Percentiles rank a stretch among this genome's conserved stretches.
These are phyloP conservation scores for Aratinga solstitialis DNA, from an alignment of 2,797 vertebrate genomes.

Conservation along the genomic window DNA sequence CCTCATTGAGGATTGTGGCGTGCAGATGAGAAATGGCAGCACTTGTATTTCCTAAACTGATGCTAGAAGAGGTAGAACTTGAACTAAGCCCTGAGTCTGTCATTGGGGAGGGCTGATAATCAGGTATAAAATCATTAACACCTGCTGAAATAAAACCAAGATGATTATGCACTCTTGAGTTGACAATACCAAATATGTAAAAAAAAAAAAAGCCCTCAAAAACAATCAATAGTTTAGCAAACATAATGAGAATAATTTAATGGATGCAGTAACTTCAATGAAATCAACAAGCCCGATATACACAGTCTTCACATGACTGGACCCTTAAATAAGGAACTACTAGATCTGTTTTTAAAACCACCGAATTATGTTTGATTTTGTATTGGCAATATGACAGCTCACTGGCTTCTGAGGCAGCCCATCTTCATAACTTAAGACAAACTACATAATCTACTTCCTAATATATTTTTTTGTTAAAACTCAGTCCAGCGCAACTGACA, in stretches of 20 bases:
- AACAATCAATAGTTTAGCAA: not conserved
- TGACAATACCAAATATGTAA: not conserved
- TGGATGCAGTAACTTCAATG: not conserved
- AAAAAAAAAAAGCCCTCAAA: not conserved
- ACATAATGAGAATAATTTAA: not conserved
- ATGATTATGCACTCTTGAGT: not conserved
- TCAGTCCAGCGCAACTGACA: not conserved
- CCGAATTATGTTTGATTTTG: not conserved
- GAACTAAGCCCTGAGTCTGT: constrained; percentile 98
- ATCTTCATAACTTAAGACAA: not conserved
- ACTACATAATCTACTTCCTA: not conserved
- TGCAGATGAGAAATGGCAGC: constrained; percentile 82
- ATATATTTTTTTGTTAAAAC: not conserved
- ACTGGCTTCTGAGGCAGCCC: not conserved
- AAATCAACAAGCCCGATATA: not conserved
- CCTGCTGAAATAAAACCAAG: constrained; percentile 76
- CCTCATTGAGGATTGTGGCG: constrained; percentile 88
- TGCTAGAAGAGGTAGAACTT: constrained; percentile 98
- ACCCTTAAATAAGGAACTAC: not conserved
- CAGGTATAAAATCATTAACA: constrained; percentile 88
- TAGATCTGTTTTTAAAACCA: not conserved
- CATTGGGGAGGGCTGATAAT: constrained; percentile 97
- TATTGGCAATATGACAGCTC: not conserved
- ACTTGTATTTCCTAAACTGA: constrained; percentile 89
- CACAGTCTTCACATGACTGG: not conserved